Conservation (phyloP, 1,140 invertebrate species). For the Nautilus pompilius region DNA sequence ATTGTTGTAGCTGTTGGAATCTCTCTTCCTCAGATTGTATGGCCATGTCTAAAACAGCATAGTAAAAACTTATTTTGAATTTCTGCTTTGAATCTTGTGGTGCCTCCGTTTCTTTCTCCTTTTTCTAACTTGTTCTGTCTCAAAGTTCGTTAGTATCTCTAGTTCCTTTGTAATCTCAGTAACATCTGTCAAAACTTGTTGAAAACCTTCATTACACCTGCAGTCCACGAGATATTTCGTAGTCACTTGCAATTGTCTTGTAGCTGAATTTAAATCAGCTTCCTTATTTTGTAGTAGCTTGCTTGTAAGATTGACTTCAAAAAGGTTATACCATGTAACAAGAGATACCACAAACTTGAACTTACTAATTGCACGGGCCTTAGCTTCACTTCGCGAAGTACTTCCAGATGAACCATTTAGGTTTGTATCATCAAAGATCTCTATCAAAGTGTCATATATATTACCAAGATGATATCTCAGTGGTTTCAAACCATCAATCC, state of each 20-base stretch:
- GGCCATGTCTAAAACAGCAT: background rate
- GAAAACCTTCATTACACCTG: background rate
- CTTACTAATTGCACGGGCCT: background rate
- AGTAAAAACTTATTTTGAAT: background rate
- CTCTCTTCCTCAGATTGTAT: background rate
- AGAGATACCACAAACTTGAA: background rate
- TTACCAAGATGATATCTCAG: too few relatives aligned
- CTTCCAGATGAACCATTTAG: background rate
- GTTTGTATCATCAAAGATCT: background rate
- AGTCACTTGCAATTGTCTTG: background rate
- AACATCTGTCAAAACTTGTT: background rate
- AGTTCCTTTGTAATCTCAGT: background rate
- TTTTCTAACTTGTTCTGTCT: background rate
- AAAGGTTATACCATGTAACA: too few relatives aligned
- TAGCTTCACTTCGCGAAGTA: background rate
- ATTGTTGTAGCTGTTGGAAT: background rate
- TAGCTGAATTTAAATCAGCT: background rate
- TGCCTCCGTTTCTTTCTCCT: too few relatives aligned
- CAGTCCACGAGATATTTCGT: background rate
- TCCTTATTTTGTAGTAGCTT: background rate
- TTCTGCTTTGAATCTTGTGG: background rate
- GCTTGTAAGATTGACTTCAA: background rate
- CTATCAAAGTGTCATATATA: background rate
- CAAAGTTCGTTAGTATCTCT: background rate
- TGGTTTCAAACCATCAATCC: too few relatives aligned